A percentile compares a stretch with the other conserved stretches of the same genome.
Conservation (phyloP, 1,140 invertebrate species). For the Phymastichus coffea region DNA sequence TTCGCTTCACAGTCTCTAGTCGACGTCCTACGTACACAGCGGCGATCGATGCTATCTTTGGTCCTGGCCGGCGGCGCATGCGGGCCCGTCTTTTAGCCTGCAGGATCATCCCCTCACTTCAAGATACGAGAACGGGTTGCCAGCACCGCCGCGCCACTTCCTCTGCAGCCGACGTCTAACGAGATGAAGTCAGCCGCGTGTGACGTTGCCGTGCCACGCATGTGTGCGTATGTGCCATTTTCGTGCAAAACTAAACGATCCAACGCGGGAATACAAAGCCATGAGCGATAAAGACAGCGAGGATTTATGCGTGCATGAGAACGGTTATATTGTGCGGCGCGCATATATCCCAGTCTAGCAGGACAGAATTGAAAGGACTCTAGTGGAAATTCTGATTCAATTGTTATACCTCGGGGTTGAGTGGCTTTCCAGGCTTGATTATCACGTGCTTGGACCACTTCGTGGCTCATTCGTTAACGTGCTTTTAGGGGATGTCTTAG, state of each 20-base stretch:
- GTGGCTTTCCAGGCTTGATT: not conserved
- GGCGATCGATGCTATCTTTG: constrained; percentile 28
- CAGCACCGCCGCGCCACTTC: constrained; percentile 24
- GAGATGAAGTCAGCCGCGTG: constrained; percentile 55
- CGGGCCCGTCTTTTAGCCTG: constrained; percentile 13
- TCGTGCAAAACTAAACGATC: not conserved
- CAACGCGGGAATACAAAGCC: not conserved
- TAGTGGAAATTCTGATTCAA: constrained; percentile 5
- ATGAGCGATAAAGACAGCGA: no score
- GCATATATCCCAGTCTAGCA: no score
- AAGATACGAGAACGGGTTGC: constrained; percentile 9
- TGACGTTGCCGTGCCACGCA: constrained; percentile 52
- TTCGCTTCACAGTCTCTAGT: no score
- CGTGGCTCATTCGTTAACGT: no score
- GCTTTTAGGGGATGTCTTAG: no score
- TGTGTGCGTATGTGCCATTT: constrained; percentile 30
- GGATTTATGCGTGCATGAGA: no score
- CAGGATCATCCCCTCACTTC: constrained; percentile 25
- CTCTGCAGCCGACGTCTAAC: constrained; percentile 46
- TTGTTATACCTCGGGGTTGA: not conserved
- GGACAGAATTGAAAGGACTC: not conserved
- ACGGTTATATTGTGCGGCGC: no score
- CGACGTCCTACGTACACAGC: not conserved
- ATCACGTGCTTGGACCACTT: no score
- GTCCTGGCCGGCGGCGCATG: constrained; percentile 24